phyloP scores from a whole-genome alignment of 1,140 invertebrate genomes.

The Drosophila seguyi region DNA sequence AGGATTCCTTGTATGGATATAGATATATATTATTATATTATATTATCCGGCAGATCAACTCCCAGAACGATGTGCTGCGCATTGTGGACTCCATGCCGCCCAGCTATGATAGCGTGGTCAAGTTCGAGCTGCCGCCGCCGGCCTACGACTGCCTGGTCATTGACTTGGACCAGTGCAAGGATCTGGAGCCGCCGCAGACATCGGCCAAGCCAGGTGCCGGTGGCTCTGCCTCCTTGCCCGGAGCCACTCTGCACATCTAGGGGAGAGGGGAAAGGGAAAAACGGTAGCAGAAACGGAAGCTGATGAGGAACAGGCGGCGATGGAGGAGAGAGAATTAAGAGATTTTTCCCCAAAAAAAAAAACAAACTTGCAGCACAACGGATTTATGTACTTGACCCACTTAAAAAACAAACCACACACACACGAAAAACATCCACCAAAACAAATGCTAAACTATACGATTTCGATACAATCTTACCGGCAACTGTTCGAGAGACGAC shows the following conservation, averaged over 20 bases:
- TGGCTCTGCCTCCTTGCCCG: slow-evolving; percentile 32
- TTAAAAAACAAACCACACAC: neutral
- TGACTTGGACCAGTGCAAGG: slow-evolving; percentile 73
- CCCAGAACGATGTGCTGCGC: slow-evolving; percentile 82
- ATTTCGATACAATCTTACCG: slow-evolving; percentile 4
- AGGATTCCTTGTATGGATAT: neutral
- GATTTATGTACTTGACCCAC: slow-evolving; percentile 42
- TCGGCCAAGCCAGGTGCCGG: slow-evolving; percentile 45
- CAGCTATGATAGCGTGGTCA: slow-evolving; percentile 80
- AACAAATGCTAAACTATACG: slow-evolving; percentile 1
- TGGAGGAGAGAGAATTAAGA: slow-evolving; percentile 53
- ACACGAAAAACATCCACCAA: slow-evolving; percentile 5
- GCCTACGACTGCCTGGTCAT: slow-evolving; percentile 79
- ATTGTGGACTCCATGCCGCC: slow-evolving; percentile 82
- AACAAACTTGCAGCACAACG: slow-evolving; percentile 25
- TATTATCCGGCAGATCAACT: slow-evolving; percentile 69
- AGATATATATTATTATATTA: no score
- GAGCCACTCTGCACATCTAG: slow-evolving; percentile 62
- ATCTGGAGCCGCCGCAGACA: slow-evolving; percentile 49
- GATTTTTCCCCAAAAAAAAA: slow-evolving; percentile 51
- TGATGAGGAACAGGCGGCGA: neutral
- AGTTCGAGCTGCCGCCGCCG: slow-evolving; percentile 79
- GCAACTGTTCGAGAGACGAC: neutral
- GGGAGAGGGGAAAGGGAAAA: neutral
- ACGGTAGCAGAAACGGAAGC: neutral